A percentile compares a stretch with the other conserved stretches of the same genome.
Evolutionary conservation across 2,113 vertebrate genomes (phyloP).

Genomic region (Platycercus adscitus): DNA sequence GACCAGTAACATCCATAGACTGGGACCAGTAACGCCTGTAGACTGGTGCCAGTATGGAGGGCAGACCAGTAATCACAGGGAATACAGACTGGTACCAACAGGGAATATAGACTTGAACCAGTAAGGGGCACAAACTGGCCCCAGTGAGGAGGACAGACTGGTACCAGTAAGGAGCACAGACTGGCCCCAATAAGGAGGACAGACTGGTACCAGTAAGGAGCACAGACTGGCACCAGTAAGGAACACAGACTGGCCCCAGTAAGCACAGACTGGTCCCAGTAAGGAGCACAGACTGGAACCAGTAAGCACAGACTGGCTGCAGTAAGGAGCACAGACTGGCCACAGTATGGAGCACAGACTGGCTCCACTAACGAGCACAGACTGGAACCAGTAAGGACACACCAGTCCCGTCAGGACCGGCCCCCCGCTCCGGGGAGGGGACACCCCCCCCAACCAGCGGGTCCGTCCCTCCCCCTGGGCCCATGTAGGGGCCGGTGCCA

Average conservation of each 20-base stretch:
- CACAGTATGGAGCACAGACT: not conserved
- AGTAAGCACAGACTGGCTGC: fast-evolving
- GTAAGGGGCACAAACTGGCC: too few relatives aligned
- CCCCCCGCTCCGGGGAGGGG: not conserved
- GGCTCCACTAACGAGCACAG: too few relatives aligned
- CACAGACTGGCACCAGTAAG: too few relatives aligned
- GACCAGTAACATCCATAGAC: too few relatives aligned
- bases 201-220: fast-evolving
- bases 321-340: fast-evolving
- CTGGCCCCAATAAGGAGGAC: fast-evolving
- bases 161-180: too few relatives aligned
- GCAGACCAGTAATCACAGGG: too few relatives aligned
- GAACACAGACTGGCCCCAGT: not conserved
- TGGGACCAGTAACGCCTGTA: too few relatives aligned
- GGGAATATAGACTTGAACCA: too few relatives aligned
- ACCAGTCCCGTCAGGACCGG: fast-evolving
- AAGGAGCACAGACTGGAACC: fast-evolving
- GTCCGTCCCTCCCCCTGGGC: not conserved
- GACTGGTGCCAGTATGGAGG: not conserved
- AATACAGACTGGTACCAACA: not conserved
- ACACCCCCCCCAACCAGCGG: not conserved
- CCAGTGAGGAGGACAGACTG: too few relatives aligned
- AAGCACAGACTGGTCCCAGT: too few relatives aligned
- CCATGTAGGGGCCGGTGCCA: not conserved
- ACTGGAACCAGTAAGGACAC: too few relatives aligned